These are phyloP conservation scores for Galbula dea DNA, from an alignment of 2,113 vertebrate genomes.

Conservation along the genomic window DNA sequence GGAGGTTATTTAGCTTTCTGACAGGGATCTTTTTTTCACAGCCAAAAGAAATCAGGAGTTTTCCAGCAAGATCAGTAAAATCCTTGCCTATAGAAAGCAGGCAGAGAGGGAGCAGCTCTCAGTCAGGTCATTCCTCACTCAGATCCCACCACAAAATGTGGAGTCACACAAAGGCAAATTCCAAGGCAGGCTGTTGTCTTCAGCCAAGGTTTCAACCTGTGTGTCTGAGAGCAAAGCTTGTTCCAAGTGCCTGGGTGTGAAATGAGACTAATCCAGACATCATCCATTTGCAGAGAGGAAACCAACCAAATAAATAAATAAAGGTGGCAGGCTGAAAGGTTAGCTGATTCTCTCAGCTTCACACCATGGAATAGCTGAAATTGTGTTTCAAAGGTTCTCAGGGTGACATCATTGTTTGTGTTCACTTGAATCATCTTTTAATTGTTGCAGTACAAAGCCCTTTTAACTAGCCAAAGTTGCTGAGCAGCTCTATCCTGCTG, in stretches of 20 bases:
- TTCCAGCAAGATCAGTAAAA: neutral
- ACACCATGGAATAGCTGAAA: constrained; percentile 5
- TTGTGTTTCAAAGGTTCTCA: neutral
- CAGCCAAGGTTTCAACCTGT: neutral
- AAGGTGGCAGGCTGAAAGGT: constrained; percentile 30
- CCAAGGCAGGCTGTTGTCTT: neutral
- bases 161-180: neutral
- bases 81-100: neutral
- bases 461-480: neutral
- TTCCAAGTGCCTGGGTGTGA: neutral
- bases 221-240: neutral
- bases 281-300: neutral
- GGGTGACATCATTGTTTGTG: constrained; percentile 49
- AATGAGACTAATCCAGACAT: constrained; percentile 12
- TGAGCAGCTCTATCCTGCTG: neutral
- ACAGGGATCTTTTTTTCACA: neutral
- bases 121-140: neutral
- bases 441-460: neutral
- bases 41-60: neutral
- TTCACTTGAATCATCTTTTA: neutral
- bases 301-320: too few species aligned
- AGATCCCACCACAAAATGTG: neutral
- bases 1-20: neutral
- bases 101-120: neutral
- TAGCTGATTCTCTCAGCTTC: constrained; percentile 17